These are phyloP conservation scores for Polydrusus pterygomalis DNA, from an alignment of 2,888 invertebrate genomes.

Conservation along the genomic window DNA sequence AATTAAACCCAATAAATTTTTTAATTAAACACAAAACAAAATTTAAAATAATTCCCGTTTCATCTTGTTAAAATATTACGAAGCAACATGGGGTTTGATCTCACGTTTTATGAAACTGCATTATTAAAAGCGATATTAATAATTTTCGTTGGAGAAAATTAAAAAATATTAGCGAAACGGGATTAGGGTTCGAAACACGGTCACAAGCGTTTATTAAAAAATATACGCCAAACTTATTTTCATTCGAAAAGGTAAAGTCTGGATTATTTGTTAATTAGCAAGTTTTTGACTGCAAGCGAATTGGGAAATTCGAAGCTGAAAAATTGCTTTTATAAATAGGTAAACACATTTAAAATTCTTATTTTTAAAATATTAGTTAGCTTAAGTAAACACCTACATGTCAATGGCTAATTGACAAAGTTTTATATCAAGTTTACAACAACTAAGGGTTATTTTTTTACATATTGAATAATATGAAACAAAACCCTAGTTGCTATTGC, in stretches of 20 bases:
- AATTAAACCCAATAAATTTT: neutral
- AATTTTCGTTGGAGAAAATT: slow-evolving; percentile 47
- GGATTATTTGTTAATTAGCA: slow-evolving; percentile 35
- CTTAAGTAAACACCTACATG: no score
- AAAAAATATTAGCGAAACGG: slow-evolving; percentile 48
- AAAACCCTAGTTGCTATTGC: no score
- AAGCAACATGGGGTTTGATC: slow-evolving; percentile 40
- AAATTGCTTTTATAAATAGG: slow-evolving; percentile 8
- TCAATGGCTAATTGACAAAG: no score
- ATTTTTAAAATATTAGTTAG: neutral
- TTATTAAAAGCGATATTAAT: slow-evolving; percentile 49
- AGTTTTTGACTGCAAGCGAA: slow-evolving; percentile 6
- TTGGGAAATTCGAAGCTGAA: neutral
- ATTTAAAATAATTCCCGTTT: slow-evolving; percentile 10
- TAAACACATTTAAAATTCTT: neutral
- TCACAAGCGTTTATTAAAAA: slow-evolving; percentile 46
- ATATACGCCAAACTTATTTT: slow-evolving; percentile 44
- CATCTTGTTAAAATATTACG: slow-evolving; percentile 21
- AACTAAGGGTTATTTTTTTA: no score
- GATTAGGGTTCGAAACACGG: slow-evolving; percentile 37
- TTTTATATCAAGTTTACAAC: no score
- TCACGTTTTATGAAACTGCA: slow-evolving; percentile 47
- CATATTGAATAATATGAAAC: no score
- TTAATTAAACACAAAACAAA: slow-evolving; percentile 16
- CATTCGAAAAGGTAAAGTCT: slow-evolving; percentile 27